Conservation (phyloP, 2,888 invertebrate genomes). For the Chorisops tibialis region DNA sequence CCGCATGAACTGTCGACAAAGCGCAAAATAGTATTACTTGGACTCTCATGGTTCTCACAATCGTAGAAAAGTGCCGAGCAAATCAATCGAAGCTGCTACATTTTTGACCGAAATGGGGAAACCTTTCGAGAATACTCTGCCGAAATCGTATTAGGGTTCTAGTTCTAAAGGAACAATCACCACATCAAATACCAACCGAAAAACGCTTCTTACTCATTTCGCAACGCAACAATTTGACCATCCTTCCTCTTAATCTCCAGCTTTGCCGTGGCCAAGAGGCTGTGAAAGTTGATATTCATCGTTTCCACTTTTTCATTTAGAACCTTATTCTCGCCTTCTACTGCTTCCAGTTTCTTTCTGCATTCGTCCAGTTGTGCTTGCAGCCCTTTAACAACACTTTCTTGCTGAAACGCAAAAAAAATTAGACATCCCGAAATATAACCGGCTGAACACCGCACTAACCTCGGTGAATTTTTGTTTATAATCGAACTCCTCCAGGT, state of each 20-base stretch:
- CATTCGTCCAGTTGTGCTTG: neutral
- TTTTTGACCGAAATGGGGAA: too few relatives aligned
- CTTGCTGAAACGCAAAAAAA: neutral
- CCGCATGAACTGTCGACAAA: too few relatives aligned
- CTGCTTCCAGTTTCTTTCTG: neutral
- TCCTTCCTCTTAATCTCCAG: conserved; percentile 47
- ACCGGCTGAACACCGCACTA: conserved; percentile 20
- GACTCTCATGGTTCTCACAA: too few relatives aligned
- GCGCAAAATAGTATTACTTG: too few relatives aligned
- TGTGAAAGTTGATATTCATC: conserved; percentile 45
- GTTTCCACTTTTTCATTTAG: conserved; percentile 41
- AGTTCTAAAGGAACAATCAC: too few relatives aligned
- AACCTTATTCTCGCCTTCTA: conserved; percentile 37
- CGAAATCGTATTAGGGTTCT: too few relatives aligned
- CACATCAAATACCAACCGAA: too few relatives aligned
- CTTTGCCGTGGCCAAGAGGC: conserved; percentile 45
- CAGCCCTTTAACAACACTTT: neutral
- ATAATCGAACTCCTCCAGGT: conserved; percentile 45
- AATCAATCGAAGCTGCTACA: too few relatives aligned
- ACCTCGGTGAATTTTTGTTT: conserved; percentile 40
- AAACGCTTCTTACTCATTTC: conserved; percentile 49
- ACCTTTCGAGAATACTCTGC: too few relatives aligned
- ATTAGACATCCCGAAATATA: neutral
- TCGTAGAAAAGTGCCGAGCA: too few relatives aligned
- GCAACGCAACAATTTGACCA: conserved; percentile 40